A percentile compares a stretch with the other conserved stretches of the same genome.
Evolutionary conservation across 1,140 invertebrate species (phyloP).

Genomic region (Aphelenchoides avenae): DNA sequence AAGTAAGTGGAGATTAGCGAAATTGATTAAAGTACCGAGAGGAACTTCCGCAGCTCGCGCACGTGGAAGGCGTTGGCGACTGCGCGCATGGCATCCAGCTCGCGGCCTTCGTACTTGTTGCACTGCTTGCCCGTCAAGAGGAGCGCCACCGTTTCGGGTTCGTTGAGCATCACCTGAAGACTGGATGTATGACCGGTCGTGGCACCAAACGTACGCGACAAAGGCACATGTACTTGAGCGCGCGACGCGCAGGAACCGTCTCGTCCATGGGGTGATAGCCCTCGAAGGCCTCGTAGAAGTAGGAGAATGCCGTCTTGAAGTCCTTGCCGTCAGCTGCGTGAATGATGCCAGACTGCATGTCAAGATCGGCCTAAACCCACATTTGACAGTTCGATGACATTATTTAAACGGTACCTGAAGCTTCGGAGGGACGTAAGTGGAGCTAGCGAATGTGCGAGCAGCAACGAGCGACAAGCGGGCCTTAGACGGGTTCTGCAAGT

Average conservation of each 20-base stretch:
- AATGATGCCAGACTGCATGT: conserved; percentile 91
- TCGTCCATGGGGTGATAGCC: conserved; percentile 83
- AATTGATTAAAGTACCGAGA: too few species aligned
- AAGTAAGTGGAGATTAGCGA: too few species aligned
- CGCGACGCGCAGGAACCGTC: conserved; percentile 79
- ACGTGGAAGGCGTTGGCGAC: conserved; percentile 92
- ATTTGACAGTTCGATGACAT: too few species aligned
- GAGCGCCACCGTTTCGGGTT: conserved; percentile 87
- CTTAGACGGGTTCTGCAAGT: too few species aligned
- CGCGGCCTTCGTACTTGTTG: conserved; percentile 86
- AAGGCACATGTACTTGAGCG: conserved; percentile 96
- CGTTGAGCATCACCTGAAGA: conserved; percentile 58
- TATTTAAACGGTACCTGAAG: too few species aligned
- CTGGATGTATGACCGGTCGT: too few species aligned
- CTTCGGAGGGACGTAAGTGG: conserved; percentile 96
- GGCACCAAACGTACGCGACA: conserved; percentile 98
- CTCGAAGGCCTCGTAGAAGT: conserved; percentile 99
- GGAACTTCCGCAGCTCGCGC: too few species aligned
- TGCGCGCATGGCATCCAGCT: conserved; percentile 89
- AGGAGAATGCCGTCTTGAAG: conserved; percentile 99
- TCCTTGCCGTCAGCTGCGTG: conserved; percentile 98
- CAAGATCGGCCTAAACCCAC: conserved; percentile 72
- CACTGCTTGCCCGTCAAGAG: conserved; percentile 93
- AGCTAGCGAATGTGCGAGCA: conserved; percentile 95
- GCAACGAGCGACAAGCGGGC: too few species aligned